Conservation (phyloP, 2,888 invertebrate genomes). For the Pemphredon lugubris region DNA sequence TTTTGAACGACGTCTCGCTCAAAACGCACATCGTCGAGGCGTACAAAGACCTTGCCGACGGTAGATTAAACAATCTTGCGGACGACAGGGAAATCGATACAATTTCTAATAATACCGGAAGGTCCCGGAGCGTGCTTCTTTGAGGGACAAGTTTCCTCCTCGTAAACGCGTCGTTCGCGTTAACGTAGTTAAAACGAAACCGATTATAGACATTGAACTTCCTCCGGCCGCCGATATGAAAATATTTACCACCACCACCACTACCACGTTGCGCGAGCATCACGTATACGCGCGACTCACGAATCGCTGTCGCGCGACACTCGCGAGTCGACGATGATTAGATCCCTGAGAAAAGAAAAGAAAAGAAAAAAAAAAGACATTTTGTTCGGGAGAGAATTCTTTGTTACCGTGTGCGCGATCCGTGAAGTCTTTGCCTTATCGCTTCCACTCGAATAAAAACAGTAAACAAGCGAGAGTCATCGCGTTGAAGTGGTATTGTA, state of each 20-base stretch:
- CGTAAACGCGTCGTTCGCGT: background rate
- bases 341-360: no score
- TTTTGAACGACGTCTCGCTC: background rate
- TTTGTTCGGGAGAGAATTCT: no score
- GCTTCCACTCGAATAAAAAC: conserved; percentile 5
- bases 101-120: conserved; percentile 49
- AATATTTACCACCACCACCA: no score
- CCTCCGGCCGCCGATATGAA: no score
- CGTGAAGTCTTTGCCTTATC: background rate
- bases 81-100: conserved; percentile 33
- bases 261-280: no score
- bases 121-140: conserved; percentile 39
- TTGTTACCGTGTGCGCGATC: background rate
- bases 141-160: conserved; percentile 37
- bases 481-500: conserved; percentile 32
- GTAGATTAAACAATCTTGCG: conserved; percentile 37
- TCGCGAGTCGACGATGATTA: no score
- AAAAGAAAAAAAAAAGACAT: no score
- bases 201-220: no score
- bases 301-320: no score
- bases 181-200: background rate
- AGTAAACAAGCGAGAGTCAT: conserved; percentile 23
- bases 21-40: conserved; percentile 10
- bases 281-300: no score
- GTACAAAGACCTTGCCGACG: conserved; percentile 28